Evolutionary conservation across 1,140 invertebrate genomes (phyloP).

Genomic region (Drusus annulatus): DNA sequence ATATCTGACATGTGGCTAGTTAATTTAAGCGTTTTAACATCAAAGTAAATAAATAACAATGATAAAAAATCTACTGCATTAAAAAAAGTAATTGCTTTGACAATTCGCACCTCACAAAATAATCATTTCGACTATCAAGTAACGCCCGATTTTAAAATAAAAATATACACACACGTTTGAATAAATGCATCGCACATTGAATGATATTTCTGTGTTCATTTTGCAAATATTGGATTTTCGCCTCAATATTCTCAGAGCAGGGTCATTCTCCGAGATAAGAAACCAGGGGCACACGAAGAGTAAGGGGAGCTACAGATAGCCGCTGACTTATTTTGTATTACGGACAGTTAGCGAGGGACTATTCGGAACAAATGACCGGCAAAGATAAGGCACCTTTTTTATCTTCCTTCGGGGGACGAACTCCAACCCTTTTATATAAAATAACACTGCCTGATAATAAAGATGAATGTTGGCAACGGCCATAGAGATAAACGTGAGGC

Average conservation of each 20-base stretch:
- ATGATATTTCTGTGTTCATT: no score
- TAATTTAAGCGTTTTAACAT: no score
- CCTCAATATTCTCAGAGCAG: not conserved
- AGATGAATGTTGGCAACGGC: slow-evolving; percentile 24
- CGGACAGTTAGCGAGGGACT: slow-evolving; percentile 54
- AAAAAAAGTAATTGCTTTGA: no score
- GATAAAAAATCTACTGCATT: no score
- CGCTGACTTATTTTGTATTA: slow-evolving; percentile 50
- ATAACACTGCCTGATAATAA: slow-evolving; percentile 34
- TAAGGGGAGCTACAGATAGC: slow-evolving; percentile 29
- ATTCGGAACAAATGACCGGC: slow-evolving; percentile 57
- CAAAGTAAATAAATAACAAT: no score
- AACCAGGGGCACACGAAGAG: slow-evolving; percentile 5
- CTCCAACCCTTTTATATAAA: slow-evolving; percentile 43
- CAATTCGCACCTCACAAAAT: no score
- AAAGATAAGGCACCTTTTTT: slow-evolving; percentile 59
- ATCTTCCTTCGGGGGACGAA: slow-evolving; percentile 42
- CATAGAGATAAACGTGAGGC: slow-evolving; percentile 21
- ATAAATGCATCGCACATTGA: no score
- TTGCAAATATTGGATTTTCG: not conserved
- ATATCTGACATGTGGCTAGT: no score
- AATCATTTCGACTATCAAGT: no score
- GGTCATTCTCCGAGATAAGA: not conserved
- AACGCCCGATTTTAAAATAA: no score
- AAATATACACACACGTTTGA: no score